Conservation (phyloP, 2,888 invertebrate genomes). For the Ectemnius cavifrons region DNA sequence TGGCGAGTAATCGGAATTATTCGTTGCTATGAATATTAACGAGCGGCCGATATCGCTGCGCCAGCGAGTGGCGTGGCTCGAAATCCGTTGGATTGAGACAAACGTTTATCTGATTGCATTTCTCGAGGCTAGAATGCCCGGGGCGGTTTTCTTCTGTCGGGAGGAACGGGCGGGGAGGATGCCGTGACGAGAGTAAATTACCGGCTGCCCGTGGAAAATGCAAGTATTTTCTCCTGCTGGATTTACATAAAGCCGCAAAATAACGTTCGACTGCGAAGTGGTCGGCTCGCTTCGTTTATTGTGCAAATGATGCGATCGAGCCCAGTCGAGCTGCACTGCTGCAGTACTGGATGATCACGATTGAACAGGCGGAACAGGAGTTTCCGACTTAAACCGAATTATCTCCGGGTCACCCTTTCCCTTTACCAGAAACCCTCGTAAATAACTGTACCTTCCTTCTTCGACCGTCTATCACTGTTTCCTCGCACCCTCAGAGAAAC, state of each 20-base stretch:
- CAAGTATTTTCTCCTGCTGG: neutral
- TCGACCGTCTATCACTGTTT: too few relatives aligned
- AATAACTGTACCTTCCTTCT: too few relatives aligned
- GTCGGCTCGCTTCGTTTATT: too few relatives aligned
- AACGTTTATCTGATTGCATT: constrained; percentile 7
- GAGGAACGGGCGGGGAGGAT: neutral
- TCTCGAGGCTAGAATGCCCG: neutral
- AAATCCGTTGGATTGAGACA: constrained; percentile 1
- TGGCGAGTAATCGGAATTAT: neutral
- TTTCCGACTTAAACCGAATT: too few relatives aligned
- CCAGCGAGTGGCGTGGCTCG: neutral
- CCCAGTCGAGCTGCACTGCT: too few relatives aligned
- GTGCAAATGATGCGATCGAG: too few relatives aligned
- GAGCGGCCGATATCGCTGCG: neutral
- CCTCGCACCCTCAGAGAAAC: too few relatives aligned
- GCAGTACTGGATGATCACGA: too few relatives aligned
- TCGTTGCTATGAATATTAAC: neutral
- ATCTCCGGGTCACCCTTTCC: too few relatives aligned
- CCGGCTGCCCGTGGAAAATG: neutral
- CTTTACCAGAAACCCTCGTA: too few relatives aligned
- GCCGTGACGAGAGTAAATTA: constrained; percentile 3
- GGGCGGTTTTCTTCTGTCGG: neutral
- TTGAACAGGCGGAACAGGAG: too few relatives aligned
- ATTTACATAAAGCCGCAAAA: constrained; percentile 4
- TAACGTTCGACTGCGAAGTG: neutral